Evolutionary conservation across 2,113 vertebrate species (phyloP).

Genomic region (Ibidorhyncha struthersii): DNA sequence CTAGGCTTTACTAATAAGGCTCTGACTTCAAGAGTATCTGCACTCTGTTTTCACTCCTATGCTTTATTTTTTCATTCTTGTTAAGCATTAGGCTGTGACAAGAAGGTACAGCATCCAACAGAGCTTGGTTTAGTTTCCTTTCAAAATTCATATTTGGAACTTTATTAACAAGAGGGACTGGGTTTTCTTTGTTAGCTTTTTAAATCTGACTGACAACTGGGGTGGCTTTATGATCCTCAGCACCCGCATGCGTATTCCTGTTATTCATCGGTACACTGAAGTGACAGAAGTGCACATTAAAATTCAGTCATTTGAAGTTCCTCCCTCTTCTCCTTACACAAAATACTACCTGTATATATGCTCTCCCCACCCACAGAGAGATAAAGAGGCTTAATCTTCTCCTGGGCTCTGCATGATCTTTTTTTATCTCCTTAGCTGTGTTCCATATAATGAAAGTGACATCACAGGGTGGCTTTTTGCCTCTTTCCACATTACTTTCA

Average conservation of each 20-base stretch:
- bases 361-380: background rate
- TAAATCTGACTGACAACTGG: background rate
- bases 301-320: background rate
- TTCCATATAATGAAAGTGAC: constrained; percentile 29
- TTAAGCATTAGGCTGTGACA: background rate
- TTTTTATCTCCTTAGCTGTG: constrained; percentile 62
- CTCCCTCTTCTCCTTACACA: background rate
- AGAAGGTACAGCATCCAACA: background rate
- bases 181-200: background rate
- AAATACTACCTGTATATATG: background rate
- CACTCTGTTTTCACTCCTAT: background rate
- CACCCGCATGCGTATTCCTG: background rate
- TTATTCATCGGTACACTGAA: background rate
- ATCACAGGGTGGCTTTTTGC: constrained; percentile 4
- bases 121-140: background rate
- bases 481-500: constrained; percentile 37
- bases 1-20: background rate
- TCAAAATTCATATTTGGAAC: background rate
- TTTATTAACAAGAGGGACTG: background rate
- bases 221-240: background rate
- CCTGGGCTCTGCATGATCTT: constrained; percentile 37
- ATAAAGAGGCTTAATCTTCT: constrained; percentile 62
- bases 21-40: background rate
- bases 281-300: background rate
- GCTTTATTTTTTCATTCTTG: background rate